These are phyloP conservation scores for Poeciliopsis infans DNA, from an alignment of 2,797 vertebrate species.

Conservation along the genomic window DNA sequence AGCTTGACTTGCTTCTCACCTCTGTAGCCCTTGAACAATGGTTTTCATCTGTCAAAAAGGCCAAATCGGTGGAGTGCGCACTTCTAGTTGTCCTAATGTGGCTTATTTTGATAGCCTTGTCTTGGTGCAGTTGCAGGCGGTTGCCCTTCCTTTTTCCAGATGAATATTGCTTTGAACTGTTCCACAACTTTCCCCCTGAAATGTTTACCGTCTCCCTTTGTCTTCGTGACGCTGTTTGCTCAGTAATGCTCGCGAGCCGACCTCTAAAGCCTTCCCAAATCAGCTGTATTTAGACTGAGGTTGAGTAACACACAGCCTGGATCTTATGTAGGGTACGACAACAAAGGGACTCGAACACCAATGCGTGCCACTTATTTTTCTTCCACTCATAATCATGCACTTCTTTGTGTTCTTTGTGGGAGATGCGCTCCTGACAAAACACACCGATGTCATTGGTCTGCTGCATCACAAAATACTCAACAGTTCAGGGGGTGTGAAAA, in stretches of 20 bases:
- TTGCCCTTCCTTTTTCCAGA: background rate
- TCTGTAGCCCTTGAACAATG: background rate
- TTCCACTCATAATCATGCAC: background rate
- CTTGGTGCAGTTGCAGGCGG: background rate
- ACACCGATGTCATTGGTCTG: background rate
- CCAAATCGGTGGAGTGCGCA: background rate
- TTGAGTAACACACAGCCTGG: background rate
- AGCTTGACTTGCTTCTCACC: background rate
- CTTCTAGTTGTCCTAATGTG: background rate
- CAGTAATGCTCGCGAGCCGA: background rate
- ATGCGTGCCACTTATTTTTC: background rate
- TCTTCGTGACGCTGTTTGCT: background rate
- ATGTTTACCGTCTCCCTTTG: background rate
- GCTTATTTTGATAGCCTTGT: background rate
- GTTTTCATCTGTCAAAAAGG: background rate
- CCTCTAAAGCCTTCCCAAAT: background rate
- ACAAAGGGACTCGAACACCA: background rate
- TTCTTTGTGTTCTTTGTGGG: background rate
- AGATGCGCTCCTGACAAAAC: background rate
- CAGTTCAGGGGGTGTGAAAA: background rate
- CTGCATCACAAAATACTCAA: background rate
- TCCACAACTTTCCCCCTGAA: background rate
- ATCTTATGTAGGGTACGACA: background rate
- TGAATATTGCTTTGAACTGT: background rate
- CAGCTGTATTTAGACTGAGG: background rate